Evolutionary conservation across 2,888 invertebrate species (phyloP), one percentile per base, ranked within the genome.

Genomic region (Nephrotoma flavescens): DNA sequence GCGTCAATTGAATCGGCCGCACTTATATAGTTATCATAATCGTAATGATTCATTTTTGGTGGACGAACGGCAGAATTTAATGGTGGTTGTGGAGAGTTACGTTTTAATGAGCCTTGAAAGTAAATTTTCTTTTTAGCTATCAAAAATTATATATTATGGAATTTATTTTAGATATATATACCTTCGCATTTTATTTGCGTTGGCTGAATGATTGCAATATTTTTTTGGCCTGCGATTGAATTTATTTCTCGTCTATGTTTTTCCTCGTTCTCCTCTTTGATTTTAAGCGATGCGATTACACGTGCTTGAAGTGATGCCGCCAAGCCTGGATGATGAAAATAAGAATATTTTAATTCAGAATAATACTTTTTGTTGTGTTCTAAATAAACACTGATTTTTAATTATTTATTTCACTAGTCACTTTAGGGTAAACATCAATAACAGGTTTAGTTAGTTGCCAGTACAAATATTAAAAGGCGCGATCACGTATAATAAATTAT

Each of bases 291-390:
- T 85, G 94, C 94, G 87, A 96, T 93, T 88, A 96, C 95, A 89
- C 96, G 94, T 87, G 96, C 96, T 90, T 96, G 96, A 88, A 97
- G 91, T 87, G 96, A 96, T 86, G 96, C 97, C 41, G 97, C 97
- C 87, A 97, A 91, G 87, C 97, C 96, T 94, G 4, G 11, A 71
- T 71, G 31, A 71, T 86, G n/a, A 83, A 86, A 83, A 41, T 41
- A 86, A 31, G 42, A 57, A 42, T 71, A 57, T 31, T 42, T 42
- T 41, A 57, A 52, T 42, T 57, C 12, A 86, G 42, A 57, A 83
- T 83, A 45, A 45, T 86, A 44, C 31, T 42, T n/a, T 71, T 7
- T 11, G 11, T 0, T 52, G 2, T 15, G 15, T 1, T n/a, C n/a
- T 9, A 86, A 4, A 84, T 11, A 19, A 42, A 83, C 86, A 42